Conservation (phyloP, 2,888 invertebrate species). For the Tenthredo scrophulariae region DNA sequence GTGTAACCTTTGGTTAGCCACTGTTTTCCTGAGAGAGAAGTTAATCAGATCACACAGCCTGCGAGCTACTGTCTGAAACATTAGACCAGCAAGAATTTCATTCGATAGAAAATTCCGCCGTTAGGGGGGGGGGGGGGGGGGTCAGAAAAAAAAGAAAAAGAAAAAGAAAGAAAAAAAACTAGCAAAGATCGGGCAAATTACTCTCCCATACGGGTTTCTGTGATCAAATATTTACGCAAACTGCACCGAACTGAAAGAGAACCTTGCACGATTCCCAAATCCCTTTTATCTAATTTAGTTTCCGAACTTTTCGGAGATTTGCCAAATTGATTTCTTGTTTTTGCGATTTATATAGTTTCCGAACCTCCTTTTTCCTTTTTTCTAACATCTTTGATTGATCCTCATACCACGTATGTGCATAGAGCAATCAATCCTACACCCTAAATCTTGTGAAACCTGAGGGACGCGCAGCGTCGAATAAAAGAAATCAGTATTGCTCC, state of each 20-base stretch:
- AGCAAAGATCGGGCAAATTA: background rate
- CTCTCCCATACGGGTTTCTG: background rate
- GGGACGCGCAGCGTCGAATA: background rate
- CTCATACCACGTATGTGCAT: background rate
- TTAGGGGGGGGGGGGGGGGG: background rate
- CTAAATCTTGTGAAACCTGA: background rate
- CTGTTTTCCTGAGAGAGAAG: conserved; percentile 14
- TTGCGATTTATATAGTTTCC: no score
- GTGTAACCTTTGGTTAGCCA: conserved; percentile 68
- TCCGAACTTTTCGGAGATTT: background rate
- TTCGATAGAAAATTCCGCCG: background rate
- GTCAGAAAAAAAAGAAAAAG: background rate
- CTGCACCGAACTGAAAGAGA: background rate
- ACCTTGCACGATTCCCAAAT: background rate
- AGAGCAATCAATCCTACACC: background rate
- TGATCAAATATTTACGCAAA: background rate
- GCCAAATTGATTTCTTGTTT: no score
- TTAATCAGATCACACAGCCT: conserved; percentile 24
- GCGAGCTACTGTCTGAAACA: background rate
- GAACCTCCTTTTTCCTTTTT: background rate
- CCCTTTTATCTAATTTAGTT: background rate
- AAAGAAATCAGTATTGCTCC: conserved; percentile 36
- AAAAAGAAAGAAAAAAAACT: background rate
- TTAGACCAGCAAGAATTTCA: background rate
- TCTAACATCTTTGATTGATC: background rate